Percentiles rank a stretch among this genome's conserved stretches.
Conservation (phyloP, 2,797 vertebrate species). For the Adrianichthys oophorus region DNA sequence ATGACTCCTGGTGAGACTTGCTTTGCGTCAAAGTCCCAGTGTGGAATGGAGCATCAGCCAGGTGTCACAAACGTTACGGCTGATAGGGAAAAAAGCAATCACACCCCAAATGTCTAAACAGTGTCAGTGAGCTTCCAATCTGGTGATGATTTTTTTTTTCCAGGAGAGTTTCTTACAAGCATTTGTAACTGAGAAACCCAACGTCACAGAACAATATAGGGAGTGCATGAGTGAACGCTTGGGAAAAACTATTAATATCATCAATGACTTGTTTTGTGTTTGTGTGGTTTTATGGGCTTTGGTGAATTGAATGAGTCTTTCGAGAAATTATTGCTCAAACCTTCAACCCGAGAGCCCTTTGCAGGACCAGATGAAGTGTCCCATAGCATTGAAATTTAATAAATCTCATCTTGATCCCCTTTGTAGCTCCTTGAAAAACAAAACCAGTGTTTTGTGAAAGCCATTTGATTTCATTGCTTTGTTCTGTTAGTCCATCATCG, state of each 20-base stretch:
- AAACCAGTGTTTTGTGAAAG: conserved; percentile 29
- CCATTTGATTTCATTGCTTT: conserved; percentile 51
- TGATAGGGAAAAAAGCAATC: conserved; percentile 44
- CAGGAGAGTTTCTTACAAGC: conserved; percentile 35
- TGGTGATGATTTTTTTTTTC: conserved; percentile 39
- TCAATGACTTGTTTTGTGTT: conserved; percentile 50
- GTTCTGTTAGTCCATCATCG: conserved; percentile 43
- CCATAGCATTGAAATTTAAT: conserved; percentile 66
- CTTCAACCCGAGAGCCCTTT: conserved; percentile 46
- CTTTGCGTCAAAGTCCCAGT: conserved; percentile 43
- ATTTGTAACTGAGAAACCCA: conserved; percentile 37
- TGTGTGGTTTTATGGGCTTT: conserved; percentile 37
- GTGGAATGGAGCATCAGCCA: conserved; percentile 43
- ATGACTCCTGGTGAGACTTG: conserved; percentile 42
- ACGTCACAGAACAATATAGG: conserved; percentile 30
- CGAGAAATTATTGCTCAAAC: conserved; percentile 47
- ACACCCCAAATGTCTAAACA: conserved; percentile 68
- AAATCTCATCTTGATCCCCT: conserved; percentile 60
- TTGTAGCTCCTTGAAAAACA: conserved; percentile 44
- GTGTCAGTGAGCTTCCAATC: conserved; percentile 37
- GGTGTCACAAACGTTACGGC: conserved; percentile 47
- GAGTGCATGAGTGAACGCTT: conserved; percentile 40
- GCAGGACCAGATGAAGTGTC: conserved; percentile 68
- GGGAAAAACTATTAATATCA: conserved; percentile 49
- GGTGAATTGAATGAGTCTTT: conserved; percentile 62